A percentile compares a stretch with the other conserved stretches of the same genome.
phyloP scores from a whole-genome alignment of 1,140 invertebrate genomes.

The Portunus trituberculatus region DNA sequence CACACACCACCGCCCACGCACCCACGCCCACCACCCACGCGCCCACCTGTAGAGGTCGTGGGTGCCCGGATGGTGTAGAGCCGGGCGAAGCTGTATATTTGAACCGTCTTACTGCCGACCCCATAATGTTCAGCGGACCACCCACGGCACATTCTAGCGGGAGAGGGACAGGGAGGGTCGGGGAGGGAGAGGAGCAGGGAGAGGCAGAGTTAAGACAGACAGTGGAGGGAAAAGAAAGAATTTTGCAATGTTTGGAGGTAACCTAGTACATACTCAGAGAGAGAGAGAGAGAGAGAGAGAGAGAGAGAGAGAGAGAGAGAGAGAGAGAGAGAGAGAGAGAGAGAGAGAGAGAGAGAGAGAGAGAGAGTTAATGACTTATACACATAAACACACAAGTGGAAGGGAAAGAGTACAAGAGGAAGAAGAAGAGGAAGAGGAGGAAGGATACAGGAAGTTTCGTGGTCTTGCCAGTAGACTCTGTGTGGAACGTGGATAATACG shows the following conservation, averaged over 20 bases:
- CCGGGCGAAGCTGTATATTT: neutral
- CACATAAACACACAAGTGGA: neutral
- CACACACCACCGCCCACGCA: neutral
- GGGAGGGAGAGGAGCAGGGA: neutral
- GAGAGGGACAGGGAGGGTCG: neutral
- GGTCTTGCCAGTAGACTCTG: neutral
- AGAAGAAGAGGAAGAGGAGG: too few relatives aligned
- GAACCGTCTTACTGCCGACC: neutral
- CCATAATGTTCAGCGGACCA: neutral
- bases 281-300: neutral
- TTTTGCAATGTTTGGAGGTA: neutral
- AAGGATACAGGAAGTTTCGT: too few relatives aligned
- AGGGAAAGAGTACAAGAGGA: neutral
- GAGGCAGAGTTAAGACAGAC: neutral
- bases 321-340: slow-evolving; percentile 33
- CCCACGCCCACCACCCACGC: neutral
- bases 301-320: slow-evolving; percentile 28
- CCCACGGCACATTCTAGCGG: neutral
- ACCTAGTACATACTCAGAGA: too few relatives aligned
- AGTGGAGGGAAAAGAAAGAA: neutral
- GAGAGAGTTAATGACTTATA: neutral
- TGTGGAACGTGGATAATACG: neutral
- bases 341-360: slow-evolving; percentile 50
- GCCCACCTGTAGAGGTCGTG: neutral
- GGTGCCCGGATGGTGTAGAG: neutral